A percentile compares a stretch with the other conserved stretches of the same genome.
Conservation (phyloP, 1,140 invertebrate genomes). For the Magallana ariakensis region DNA sequence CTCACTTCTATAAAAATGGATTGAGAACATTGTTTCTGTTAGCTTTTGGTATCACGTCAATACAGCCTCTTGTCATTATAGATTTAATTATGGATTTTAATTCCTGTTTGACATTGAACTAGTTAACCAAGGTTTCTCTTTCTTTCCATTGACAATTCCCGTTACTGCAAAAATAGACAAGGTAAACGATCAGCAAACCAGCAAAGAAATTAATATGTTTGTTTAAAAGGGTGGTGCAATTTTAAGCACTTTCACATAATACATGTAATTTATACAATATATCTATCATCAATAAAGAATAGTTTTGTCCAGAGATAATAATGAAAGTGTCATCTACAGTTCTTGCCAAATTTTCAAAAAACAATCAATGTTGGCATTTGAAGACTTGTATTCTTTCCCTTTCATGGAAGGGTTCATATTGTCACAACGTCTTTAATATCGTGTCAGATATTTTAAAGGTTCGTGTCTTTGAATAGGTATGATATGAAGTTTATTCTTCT, state of each 20-base stretch:
- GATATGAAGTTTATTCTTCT: background rate
- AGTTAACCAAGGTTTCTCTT: background rate
- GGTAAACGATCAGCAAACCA: background rate
- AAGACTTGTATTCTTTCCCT: background rate
- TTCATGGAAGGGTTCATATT: background rate
- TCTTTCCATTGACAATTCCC: background rate
- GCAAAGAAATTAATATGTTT: slow-evolving; percentile 11
- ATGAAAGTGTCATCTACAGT: background rate
- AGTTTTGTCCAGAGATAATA: too few relatives aligned
- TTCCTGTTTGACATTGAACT: background rate
- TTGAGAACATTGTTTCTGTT: slow-evolving; percentile 5
- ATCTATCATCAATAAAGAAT: too few relatives aligned
- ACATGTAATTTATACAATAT: too few relatives aligned
- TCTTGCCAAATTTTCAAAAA: slow-evolving; percentile 11
- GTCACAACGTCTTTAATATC: background rate
- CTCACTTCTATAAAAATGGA: background rate
- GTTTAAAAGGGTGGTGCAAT: background rate
- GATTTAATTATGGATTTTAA: slow-evolving; percentile 17
- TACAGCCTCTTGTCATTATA: background rate
- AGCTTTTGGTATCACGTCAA: background rate
- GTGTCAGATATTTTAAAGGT: slow-evolving; percentile 7
- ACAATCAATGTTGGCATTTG: background rate
- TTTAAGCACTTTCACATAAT: background rate
- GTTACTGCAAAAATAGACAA: background rate
- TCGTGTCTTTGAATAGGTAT: slow-evolving; percentile 25